Evolutionary conservation across 1,140 invertebrate species (phyloP), one percentile per base, ranked within the genome.

Genomic region (Aphaenogaster ashmeadi): DNA sequence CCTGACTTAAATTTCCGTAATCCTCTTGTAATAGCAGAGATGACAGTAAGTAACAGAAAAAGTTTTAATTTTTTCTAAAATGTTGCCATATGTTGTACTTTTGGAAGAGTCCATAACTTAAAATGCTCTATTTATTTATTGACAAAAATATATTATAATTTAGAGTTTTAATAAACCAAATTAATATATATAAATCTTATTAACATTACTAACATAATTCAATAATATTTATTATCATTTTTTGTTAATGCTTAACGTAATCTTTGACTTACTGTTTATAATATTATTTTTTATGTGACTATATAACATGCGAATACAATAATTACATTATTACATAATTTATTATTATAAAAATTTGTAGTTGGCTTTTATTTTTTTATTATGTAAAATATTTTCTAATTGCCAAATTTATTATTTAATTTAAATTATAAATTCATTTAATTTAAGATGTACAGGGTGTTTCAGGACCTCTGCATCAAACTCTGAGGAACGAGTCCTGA

Each of bases 1-100:
- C 96, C 97, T 0, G 97, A 97, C 93, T 94, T 98, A 0, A 97
- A 98, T 91, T 97, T 96, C 54, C 92, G 94, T 44, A 97, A 97
- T 94, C 94, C 95, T 0, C 89, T 95, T 0, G 96, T 97, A 0
- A 90, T 94, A 47, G 89, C 94, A 27, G 96, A 96, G 93, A 96
- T 97, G 92, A 95, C 93, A 60, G 95, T 95, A 88, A 87, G 91
- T 86, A 21, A 13, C 2, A n/a, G 0, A 44, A 50, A 50, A 36
- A 41, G 13, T 21, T 50, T 75, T 2, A 56, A 11, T n/a, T 36
- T 75, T 11, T 27, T 38, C 5, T 47, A 4, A 41, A 60, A 36
- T 41, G 13, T 41, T 84, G 13, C 8, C 2, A 58, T n/a, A 33
- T 21, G 2, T 52, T 44, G 27, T 2, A 36, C 9, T 62, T 0